Evolutionary conservation across 2,113 vertebrate species (phyloP).

Genomic region (Lagopus leucura): DNA sequence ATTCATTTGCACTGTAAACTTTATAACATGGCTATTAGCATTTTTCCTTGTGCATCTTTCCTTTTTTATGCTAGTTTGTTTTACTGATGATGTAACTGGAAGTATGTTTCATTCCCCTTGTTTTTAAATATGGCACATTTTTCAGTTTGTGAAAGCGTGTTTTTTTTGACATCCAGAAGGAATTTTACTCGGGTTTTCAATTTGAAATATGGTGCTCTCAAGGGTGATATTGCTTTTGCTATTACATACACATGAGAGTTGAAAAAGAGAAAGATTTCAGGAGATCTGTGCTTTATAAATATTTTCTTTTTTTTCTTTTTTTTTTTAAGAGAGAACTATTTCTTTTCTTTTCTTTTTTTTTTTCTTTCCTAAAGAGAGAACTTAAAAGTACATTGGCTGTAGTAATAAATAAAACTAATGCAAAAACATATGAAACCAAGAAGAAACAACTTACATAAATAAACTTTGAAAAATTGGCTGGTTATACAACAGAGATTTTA

Average conservation of each 20-base stretch:
- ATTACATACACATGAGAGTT: neutral
- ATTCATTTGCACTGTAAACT: neutral
- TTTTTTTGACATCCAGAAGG: neutral
- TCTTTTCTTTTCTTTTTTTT: neutral
- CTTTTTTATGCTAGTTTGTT: neutral
- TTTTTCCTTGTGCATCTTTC: neutral
- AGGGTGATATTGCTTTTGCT: neutral
- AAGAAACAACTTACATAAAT: neutral
- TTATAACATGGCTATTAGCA: neutral
- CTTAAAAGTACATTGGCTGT: neutral
- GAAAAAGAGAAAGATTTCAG: neutral
- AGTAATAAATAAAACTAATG: neutral
- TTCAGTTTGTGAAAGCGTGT: neutral
- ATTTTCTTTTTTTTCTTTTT: neutral
- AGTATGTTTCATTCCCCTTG: neutral
- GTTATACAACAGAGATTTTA: neutral
- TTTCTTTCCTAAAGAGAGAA: neutral
- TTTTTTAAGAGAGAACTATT: neutral
- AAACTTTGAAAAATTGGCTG: neutral
- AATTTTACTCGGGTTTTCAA: neutral
- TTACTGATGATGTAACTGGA: neutral
- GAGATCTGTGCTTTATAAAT: neutral
- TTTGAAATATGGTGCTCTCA: neutral
- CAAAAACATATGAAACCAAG: neutral
- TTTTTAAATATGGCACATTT: neutral